Evolutionary conservation across 2,113 vertebrate species (phyloP).

Genomic region (Nycticebus coucang): DNA sequence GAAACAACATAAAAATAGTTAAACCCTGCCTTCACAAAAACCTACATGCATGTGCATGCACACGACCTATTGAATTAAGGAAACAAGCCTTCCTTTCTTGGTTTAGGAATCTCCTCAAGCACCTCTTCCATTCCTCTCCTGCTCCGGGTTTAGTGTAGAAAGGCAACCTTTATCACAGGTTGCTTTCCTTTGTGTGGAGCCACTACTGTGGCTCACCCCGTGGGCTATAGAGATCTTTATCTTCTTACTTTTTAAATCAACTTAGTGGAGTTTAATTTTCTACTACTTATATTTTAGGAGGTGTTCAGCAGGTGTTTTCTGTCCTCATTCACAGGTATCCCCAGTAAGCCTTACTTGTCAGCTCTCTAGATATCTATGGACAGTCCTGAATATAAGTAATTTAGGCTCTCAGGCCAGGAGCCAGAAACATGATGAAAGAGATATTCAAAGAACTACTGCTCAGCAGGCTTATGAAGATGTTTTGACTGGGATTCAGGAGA

Average conservation of each 20-base stretch:
- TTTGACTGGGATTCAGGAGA: neutral
- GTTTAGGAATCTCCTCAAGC: neutral
- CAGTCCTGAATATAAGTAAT: neutral
- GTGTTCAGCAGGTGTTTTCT: neutral
- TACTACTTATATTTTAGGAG: neutral
- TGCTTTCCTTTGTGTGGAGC: neutral
- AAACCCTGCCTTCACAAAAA: neutral
- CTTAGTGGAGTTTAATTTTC: neutral
- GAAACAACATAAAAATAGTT: neutral
- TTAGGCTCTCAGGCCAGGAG: neutral
- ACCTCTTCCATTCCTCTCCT: neutral
- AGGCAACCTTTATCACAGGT: neutral
- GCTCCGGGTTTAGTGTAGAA: neutral
- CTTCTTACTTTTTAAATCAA: neutral
- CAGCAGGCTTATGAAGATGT: slow-evolving; percentile 1
- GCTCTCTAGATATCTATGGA: neutral
- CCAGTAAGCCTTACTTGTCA: neutral
- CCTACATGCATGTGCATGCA: neutral
- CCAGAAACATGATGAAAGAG: slow-evolving; percentile 12
- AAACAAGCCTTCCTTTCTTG: neutral
- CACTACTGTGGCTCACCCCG: neutral
- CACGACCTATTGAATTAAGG: neutral
- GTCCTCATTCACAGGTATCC: neutral
- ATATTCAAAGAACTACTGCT: neutral
- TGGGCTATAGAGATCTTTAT: neutral